A percentile compares a stretch with the other conserved stretches of the same genome.
Conservation (phyloP, 2,113 vertebrate genomes). For the Garra rufa region DNA sequence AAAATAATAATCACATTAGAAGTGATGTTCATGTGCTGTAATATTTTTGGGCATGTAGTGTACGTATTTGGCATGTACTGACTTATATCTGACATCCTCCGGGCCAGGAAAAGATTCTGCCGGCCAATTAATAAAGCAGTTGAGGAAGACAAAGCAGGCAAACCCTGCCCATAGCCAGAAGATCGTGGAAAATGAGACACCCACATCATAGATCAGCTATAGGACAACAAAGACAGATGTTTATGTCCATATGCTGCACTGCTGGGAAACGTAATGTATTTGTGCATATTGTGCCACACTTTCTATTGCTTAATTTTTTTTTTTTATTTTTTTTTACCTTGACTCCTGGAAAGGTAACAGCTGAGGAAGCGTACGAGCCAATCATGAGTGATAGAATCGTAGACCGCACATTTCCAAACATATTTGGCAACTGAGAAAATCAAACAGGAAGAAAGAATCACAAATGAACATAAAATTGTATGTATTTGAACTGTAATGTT, state of each 20-base stretch:
- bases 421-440: slow-evolving; percentile 70
- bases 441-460: neutral
- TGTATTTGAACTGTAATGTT: neutral
- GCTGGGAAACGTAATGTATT: neutral
- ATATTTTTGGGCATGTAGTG: neutral
- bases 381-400: slow-evolving; percentile 75
- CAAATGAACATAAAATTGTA: neutral
- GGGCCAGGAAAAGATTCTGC: slow-evolving; percentile 82
- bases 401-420: slow-evolving; percentile 73
- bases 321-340: no score
- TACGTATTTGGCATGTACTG: slow-evolving; percentile 59
- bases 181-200: slow-evolving; percentile 79
- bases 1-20: no score
- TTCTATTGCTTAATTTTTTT: neutral
- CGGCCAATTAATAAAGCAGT: slow-evolving; percentile 89
- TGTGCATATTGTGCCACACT: neutral
- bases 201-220: slow-evolving; percentile 85
- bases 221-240: slow-evolving; percentile 49
- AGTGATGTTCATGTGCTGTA: no score
- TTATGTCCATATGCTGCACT: neutral
- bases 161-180: slow-evolving; percentile 85
- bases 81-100: slow-evolving; percentile 83
- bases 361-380: slow-evolving; percentile 76
- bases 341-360: slow-evolving; percentile 73
- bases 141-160: slow-evolving; percentile 84